A percentile compares a stretch with the other conserved stretches of the same genome.
Evolutionary conservation across 2,113 vertebrate genomes (phyloP).

Genomic region (Ellobius talpinus): DNA sequence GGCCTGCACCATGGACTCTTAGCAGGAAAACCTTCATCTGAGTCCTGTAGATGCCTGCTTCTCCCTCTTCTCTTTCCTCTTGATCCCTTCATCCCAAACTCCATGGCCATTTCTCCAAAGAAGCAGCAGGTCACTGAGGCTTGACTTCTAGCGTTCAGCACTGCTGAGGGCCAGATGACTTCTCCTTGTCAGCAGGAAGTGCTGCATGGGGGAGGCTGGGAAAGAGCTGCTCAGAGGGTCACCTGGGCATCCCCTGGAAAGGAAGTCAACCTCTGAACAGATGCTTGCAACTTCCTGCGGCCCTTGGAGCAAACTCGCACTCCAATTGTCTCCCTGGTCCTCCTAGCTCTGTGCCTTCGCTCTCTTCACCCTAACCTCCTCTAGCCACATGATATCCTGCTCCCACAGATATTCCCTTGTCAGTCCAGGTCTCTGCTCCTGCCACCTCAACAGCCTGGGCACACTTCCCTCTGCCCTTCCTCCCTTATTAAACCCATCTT

Average conservation of each 20-base stretch:
- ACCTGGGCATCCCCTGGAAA: neutral
- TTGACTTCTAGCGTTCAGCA: neutral
- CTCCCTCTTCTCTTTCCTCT: neutral
- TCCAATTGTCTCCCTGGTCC: neutral
- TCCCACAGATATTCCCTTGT: no score
- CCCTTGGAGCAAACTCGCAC: neutral
- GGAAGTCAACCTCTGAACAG: neutral
- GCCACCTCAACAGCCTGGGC: neutral
- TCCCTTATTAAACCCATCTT: neutral
- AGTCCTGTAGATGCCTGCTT: neutral
- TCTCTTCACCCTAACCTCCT: neutral
- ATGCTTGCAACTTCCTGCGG: accelerated
- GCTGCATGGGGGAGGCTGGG: accelerated
- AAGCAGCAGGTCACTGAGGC: neutral
- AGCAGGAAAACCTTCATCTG: neutral
- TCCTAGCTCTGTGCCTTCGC: neutral
- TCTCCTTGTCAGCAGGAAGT: neutral
- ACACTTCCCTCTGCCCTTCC: neutral
- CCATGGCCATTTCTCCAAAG: neutral
- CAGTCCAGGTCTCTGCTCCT: neutral
- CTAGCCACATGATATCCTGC: no score
- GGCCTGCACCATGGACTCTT: neutral
- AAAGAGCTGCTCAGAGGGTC: accelerated
- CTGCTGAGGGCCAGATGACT: neutral
- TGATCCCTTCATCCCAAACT: neutral